Evolutionary conservation across 30 jellyfish, hydroid and myxozoan genomes (phyloP), one percentile per base, ranked within the genome.

Genomic region (Rhopilema esculentum): DNA sequence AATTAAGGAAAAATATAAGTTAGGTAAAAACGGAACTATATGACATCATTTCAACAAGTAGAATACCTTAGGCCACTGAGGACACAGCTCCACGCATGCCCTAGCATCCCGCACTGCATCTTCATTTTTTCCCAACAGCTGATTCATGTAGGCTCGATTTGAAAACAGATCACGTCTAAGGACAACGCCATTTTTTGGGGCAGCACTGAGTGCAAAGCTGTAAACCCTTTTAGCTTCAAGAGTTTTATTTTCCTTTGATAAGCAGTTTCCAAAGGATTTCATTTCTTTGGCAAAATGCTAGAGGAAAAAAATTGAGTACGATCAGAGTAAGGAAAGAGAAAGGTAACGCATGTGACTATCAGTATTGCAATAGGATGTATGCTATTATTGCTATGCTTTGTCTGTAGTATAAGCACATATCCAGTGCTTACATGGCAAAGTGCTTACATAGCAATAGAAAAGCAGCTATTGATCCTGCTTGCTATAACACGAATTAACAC

Each of bases 11-110:
- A n/a, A n/a, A n/a, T n/a, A n/a, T n/a, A n/a, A n/a, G n/a, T n/a
- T n/a, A n/a, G n/a, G n/a, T n/a, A n/a, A n/a, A n/a, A n/a, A n/a
- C n/a, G n/a, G n/a, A n/a, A n/a, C n/a, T n/a, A n/a, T n/a, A n/a
- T n/a, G n/a, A n/a, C n/a, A n/a, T n/a, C n/a, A n/a, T n/a, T n/a
- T n/a, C n/a, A n/a, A n/a, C n/a, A n/a, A n/a, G n/a, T n/a, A n/a
- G n/a, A n/a, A 30, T 73, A 75, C 95, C 95, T 86, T 86, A 17
- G 86, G 95, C 95, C 95, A 86, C 1, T 66, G 12, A 15, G 88
- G 85, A 29, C 28, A 71, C 33, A 67, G 9, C 66, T 86, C 40
- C 32, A 27, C 51, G 68, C 95, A 86, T 25, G 66, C 75, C 26
- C n/a, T 62, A 1, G 95, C 95, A 67, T 75, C 82, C 49, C 22